Conservation (phyloP, 1,140 invertebrate species). For the Drosophila ficusphila region DNA sequence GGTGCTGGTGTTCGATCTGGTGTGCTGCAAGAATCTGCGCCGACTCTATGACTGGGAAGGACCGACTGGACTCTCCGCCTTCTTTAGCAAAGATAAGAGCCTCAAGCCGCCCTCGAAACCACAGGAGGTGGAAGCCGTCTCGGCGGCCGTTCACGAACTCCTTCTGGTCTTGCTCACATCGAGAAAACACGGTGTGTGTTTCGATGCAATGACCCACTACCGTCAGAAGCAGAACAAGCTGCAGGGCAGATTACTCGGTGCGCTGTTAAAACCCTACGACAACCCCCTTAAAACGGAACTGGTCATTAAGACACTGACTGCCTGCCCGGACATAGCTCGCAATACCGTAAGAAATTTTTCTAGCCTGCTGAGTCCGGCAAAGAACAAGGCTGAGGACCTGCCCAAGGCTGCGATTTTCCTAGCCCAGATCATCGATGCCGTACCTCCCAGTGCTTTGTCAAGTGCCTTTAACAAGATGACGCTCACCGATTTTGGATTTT, state of each 20-base stretch:
- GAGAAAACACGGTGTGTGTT: constrained; percentile 87
- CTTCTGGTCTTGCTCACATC: constrained; percentile 89
- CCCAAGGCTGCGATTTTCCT: constrained; percentile 43
- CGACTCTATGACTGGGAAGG: constrained; percentile 91
- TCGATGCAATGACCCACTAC: constrained; percentile 73
- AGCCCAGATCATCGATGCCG: constrained; percentile 55
- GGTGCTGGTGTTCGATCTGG: constrained; percentile 88
- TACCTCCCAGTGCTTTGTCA: constrained; percentile 75
- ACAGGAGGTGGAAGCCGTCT: constrained; percentile 86
- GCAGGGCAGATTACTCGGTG: constrained; percentile 66
- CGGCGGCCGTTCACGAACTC: constrained; percentile 87
- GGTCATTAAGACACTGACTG: constrained; percentile 87
- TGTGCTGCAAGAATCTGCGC: constrained; percentile 88
- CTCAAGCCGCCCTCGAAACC: constrained; percentile 83
- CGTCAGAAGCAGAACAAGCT: constrained; percentile 70
- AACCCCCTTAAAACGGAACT: constrained; percentile 87
- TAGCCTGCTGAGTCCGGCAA: constrained; percentile 40
- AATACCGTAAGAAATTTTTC: constrained; percentile 85
- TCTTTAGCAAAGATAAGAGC: constrained; percentile 5
- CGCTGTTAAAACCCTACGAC: constrained; percentile 45
- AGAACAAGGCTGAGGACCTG: constrained; percentile 12
- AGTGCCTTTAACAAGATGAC: constrained; percentile 72
- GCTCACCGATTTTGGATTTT: constrained; percentile 70
- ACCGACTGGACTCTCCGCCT: constrained; percentile 79
- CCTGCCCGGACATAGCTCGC: constrained; percentile 90